A percentile compares a stretch with the other conserved stretches of the same genome.
phyloP scores from a whole-genome alignment of 2,797 vertebrate species.

The Pyrocephalus nanus region DNA sequence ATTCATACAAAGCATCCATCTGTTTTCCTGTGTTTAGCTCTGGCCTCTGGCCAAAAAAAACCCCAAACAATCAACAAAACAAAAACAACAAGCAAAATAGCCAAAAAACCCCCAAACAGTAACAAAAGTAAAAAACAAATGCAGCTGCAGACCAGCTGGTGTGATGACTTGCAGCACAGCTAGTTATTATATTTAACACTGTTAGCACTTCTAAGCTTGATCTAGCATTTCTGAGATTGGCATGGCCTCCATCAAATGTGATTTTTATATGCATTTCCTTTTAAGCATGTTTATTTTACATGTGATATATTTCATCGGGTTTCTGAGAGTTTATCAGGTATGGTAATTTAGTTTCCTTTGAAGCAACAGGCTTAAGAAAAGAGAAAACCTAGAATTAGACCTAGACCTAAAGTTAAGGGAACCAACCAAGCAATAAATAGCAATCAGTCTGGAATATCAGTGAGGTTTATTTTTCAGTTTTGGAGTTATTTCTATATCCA shows the following conservation, averaged over 20 bases:
- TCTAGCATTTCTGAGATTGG: conserved; percentile 28
- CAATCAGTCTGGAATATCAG: not conserved
- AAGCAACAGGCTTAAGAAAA: not conserved
- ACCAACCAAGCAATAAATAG: not conserved
- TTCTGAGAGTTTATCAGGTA: not conserved
- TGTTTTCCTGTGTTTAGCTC: conserved; percentile 54
- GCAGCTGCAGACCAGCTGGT: conserved; percentile 70
- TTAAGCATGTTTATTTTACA: not conserved
- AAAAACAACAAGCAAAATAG: not conserved
- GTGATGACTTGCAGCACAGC: not conserved
- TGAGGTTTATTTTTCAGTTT: not conserved
- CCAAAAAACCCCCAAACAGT: not conserved
- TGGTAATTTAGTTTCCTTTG: not conserved
- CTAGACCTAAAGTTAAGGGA: not conserved
- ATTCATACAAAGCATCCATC: conserved; percentile 39
- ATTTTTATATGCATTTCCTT: not conserved
- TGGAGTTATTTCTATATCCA: not conserved
- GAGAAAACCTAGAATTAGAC: not conserved
- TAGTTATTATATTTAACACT: conserved; percentile 28
- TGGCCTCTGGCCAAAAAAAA: conserved; percentile 32
- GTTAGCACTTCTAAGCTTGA: conserved; percentile 18
- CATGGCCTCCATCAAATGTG: not conserved
- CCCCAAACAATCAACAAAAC: not conserved
- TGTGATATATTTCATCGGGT: not conserved
- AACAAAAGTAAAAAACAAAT: conserved; percentile 62